Conservation (phyloP, 2,797 vertebrate species). For the Ispidina picta region DNA sequence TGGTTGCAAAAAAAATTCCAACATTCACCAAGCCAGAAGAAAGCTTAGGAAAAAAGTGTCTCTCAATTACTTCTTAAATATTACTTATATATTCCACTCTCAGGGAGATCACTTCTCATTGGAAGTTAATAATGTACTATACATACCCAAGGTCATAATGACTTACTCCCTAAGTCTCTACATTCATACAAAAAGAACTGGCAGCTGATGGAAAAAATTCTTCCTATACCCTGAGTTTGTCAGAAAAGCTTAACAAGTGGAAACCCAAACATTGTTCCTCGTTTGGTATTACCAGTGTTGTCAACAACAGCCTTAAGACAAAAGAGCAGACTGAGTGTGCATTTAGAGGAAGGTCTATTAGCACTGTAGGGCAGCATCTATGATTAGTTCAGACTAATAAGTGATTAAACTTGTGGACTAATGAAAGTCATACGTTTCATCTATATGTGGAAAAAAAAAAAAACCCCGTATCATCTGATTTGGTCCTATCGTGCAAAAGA, state of each 20-base stretch:
- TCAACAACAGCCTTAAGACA: neutral
- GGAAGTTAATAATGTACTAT: neutral
- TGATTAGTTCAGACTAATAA: neutral
- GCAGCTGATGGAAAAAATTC: neutral
- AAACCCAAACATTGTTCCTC: neutral
- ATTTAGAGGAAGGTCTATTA: neutral
- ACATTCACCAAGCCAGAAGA: neutral
- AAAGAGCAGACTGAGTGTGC: slow-evolving; percentile 11
- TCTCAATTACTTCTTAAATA: neutral
- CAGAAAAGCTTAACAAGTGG: neutral
- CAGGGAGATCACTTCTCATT: neutral
- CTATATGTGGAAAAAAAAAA: neutral
- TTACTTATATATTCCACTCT: neutral
- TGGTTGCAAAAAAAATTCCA: neutral
- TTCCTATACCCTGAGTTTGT: neutral
- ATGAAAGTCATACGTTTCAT: slow-evolving; percentile 1
- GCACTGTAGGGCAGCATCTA: neutral
- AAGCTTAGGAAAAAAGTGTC: neutral
- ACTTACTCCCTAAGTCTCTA: neutral
- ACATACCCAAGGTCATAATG: neutral
- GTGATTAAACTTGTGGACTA: neutral
- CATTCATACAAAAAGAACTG: neutral
- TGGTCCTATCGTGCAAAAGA: neutral
- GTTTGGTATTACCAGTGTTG: slow-evolving; percentile 26
- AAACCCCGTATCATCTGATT: neutral